Evolutionary conservation across 1,140 invertebrate species (phyloP), one percentile per base, ranked within the genome.

Genomic region (Wiebesia pumilae): DNA sequence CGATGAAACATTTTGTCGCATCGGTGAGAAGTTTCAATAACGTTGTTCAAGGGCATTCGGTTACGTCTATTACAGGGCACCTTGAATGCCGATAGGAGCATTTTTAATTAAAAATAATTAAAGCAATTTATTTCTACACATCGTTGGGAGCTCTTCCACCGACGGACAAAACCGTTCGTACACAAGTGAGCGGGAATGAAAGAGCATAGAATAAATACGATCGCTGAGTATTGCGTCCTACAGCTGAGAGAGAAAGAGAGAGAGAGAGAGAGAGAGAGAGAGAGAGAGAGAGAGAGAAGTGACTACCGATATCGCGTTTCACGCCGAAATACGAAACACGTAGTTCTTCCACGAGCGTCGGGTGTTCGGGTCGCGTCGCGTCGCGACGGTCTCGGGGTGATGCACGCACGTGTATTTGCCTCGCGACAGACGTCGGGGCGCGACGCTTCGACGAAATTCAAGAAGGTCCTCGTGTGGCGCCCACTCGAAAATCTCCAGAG

Each of bases 361-460:
- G 19, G n/a, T 14, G 62, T 12, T 30, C 21, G 78, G n/a, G 30
- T 7, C 14, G 21, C 78, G 30, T 7, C 14, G 21, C 78, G 47
- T 80, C 78, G 47, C 79, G 54, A 40, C 58, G 33, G 33, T 35
- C 71, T 73, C 33, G 71, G 38, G 71, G 38, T 27, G 16, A 0
- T 0, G 40, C 12, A 27, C 27, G 65, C 38, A 67, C 80, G 38
- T 62, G 65, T 33, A 33, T 43, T 62, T 51, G 33, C 35, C 35
- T 33, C n/a, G 35, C 2, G 27, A 38, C 27, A 54, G 79, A 38
- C 35, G 30, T 30, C 30, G 78, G 30, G 67, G 30, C 54, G 33
- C 38, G 83, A 33, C 79, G 33, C 40, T 43, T 71, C 62, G 75
- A 73, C 86, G 86, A 83, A 87, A 87, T 87, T 87, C 81, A 87